Percentiles rank a stretch among this genome's conserved stretches.
Evolutionary conservation across 2,888 invertebrate species (phyloP).

Genomic region (Heteropelma amictum): DNA sequence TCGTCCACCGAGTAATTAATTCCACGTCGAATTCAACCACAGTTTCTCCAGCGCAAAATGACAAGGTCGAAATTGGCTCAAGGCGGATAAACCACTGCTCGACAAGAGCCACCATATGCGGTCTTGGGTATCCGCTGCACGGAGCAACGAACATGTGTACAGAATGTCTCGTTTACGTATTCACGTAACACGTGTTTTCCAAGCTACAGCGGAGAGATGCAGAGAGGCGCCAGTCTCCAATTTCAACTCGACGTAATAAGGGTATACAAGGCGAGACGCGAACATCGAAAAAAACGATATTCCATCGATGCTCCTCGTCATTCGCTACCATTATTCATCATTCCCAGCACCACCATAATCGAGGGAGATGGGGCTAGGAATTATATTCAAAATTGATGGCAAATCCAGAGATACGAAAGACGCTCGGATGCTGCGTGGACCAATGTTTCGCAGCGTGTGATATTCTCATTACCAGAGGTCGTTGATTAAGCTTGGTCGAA

Average conservation of each 20-base stretch:
- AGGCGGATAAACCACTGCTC: constrained; percentile 16
- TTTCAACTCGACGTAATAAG: constrained; percentile 12
- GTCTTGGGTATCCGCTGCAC: constrained; percentile 32
- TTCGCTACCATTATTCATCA: constrained; percentile 64
- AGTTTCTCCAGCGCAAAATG: not conserved
- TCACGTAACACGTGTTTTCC: constrained; percentile 44
- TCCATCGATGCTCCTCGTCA: constrained; percentile 53
- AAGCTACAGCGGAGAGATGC: constrained; percentile 54
- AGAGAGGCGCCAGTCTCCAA: constrained; percentile 40
- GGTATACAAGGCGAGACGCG: not conserved
- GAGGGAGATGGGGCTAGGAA: no score
- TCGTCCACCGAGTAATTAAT: not conserved
- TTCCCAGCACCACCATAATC: not conserved
- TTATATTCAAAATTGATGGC: no score
- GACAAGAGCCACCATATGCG: constrained; percentile 46
- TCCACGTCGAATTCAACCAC: not conserved
- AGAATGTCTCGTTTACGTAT: constrained; percentile 40
- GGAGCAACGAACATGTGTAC: constrained; percentile 47
- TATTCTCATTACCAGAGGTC: constrained; percentile 43
- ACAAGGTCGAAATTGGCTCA: not conserved
- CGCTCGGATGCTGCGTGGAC: constrained; percentile 32
- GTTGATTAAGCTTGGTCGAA: constrained; percentile 7
- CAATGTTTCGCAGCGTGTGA: constrained; percentile 37
- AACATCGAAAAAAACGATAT: not conserved
- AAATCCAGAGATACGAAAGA: constrained; percentile 38